A percentile compares a stretch with the other conserved stretches of the same genome.
Evolutionary conservation across 2,888 invertebrate species (phyloP).

Genomic region (Heliconius ethilla): DNA sequence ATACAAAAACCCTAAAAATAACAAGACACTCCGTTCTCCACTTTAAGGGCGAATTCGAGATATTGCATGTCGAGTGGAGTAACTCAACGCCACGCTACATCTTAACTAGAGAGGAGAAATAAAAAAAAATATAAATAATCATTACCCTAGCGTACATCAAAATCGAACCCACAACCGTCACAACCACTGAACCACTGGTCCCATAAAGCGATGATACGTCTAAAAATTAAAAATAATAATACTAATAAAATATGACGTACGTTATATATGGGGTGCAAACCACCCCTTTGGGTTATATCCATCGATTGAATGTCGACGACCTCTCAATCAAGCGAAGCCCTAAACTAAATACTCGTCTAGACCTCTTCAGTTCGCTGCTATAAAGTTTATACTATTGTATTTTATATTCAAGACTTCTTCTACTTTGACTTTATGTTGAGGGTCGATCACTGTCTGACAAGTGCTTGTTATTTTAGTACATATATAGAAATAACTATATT

Average conservation of each 20-base stretch:
- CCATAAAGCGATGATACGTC: too few species aligned
- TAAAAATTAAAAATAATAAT: constrained; percentile 7
- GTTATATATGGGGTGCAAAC: neutral
- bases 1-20: too few species aligned
- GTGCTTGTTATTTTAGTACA: neutral
- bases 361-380: constrained; percentile 24
- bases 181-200: too few species aligned
- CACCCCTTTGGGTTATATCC: constrained; percentile 28
- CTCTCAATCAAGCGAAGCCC: constrained; percentile 51
- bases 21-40: too few species aligned
- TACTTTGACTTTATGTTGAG: neutral
- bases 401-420: constrained; percentile 1
- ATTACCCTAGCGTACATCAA: too few species aligned
- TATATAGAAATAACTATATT: too few species aligned
- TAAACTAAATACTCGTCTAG: constrained; percentile 47
- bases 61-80: too few species aligned
- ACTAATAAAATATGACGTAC: constrained; percentile 12
- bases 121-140: too few species aligned
- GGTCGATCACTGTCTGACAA: neutral
- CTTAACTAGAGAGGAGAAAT: too few species aligned
- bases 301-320: constrained; percentile 48
- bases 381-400: constrained; percentile 9
- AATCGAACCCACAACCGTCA: too few species aligned
- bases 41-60: too few species aligned
- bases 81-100: too few species aligned